phyloP scores from a whole-genome alignment of 1,140 invertebrate species.

The Anthonomus grandis region DNA sequence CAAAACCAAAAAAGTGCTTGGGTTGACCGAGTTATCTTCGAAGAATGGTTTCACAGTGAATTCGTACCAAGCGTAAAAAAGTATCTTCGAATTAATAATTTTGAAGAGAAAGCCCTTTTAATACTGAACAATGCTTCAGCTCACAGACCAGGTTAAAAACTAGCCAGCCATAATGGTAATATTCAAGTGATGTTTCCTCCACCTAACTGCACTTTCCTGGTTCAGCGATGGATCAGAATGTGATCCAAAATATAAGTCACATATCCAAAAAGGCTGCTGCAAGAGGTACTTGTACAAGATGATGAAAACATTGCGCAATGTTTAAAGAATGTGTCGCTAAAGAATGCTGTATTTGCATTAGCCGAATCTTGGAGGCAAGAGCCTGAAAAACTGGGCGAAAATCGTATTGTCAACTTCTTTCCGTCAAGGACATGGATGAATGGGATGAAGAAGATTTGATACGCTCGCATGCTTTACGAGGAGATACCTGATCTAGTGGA shows the following conservation, averaged over 20 bases:
- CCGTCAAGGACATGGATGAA: no score
- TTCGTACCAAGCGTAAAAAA: slow-evolving; percentile 43
- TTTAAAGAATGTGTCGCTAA: no score
- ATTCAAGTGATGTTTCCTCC: slow-evolving; percentile 38
- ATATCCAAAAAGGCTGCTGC: no score
- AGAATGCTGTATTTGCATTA: no score
- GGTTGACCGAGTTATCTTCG: slow-evolving; percentile 30
- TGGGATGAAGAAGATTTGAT: slow-evolving; percentile 7
- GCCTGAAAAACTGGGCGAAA: no score
- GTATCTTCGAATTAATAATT: slow-evolving; percentile 33
- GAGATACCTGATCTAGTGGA: not conserved
- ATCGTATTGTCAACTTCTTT: no score
- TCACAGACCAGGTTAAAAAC: slow-evolving; percentile 21
- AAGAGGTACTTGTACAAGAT: no score
- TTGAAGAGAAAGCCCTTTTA: slow-evolving; percentile 39
- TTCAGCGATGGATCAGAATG: no score
- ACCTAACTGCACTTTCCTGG: slow-evolving; percentile 48
- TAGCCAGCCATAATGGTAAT: slow-evolving; percentile 10
- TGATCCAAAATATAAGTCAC: no score
- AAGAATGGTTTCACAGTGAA: slow-evolving; percentile 43
- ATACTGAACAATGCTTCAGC: slow-evolving; percentile 41
- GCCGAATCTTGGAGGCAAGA: no score
- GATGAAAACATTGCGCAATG: no score
- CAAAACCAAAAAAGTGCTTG: slow-evolving; percentile 36
- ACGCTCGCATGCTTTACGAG: not conserved